Percentiles rank a stretch among this genome's conserved stretches.
phyloP scores from a whole-genome alignment of 2,113 vertebrate species.

The Cyprichromis sp. region DNA sequence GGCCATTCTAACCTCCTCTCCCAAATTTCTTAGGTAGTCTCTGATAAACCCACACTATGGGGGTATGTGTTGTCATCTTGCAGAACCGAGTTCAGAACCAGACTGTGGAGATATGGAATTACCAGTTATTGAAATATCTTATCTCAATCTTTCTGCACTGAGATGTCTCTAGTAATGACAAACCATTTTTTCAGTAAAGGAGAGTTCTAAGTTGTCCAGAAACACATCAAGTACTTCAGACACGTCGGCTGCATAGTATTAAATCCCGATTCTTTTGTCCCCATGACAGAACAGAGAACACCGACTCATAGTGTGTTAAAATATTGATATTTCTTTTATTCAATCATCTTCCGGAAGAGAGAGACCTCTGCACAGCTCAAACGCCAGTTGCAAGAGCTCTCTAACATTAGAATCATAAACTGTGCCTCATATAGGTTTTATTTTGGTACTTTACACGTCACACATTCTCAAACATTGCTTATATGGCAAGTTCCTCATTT shows the following conservation, averaged over 20 bases:
- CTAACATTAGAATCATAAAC: too few relatives aligned
- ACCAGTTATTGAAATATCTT: background rate
- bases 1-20: background rate
- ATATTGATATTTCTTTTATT: too few relatives aligned
- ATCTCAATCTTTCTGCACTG: background rate
- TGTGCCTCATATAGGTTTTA: too few relatives aligned
- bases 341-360: too few relatives aligned
- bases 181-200: accelerated
- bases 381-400: too few relatives aligned
- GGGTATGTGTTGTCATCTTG: background rate
- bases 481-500: too few relatives aligned
- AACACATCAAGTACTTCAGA: background rate
- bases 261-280: too few relatives aligned
- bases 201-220: background rate
- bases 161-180: background rate
- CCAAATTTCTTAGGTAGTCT: background rate
- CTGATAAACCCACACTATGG: background rate
- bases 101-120: background rate
- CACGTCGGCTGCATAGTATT: background rate
- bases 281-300: too few relatives aligned
- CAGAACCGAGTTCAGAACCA: background rate
- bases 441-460: too few relatives aligned
- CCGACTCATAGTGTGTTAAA: too few relatives aligned
- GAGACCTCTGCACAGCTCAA: too few relatives aligned
- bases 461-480: too few relatives aligned